Conservation (phyloP, 2,888 invertebrate genomes). For the Andrena praecox region DNA sequence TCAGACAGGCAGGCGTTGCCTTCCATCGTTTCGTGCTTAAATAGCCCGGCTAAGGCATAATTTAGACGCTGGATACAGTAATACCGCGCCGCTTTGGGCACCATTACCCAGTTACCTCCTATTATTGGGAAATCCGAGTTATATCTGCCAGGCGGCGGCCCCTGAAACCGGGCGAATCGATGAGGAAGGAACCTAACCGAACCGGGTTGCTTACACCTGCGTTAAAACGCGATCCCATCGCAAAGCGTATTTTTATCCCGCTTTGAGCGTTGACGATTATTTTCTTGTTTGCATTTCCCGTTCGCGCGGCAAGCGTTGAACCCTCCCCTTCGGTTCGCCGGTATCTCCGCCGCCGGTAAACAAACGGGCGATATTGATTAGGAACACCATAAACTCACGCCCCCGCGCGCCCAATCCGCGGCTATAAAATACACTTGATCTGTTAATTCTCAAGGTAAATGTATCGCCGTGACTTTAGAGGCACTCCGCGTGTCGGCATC, state of each 20-base stretch:
- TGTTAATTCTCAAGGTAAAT: too few relatives aligned
- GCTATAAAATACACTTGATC: too few relatives aligned
- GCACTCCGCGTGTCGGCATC: too few relatives aligned
- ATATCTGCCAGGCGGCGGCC: constrained; percentile 18
- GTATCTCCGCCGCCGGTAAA: background rate
- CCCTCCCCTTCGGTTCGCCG: background rate
- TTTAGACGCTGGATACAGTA: constrained; percentile 53
- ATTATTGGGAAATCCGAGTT: constrained; percentile 53
- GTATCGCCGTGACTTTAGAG: too few relatives aligned
- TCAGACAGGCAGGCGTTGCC: constrained; percentile 26
- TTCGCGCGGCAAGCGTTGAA: constrained; percentile 17
- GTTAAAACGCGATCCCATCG: constrained; percentile 36
- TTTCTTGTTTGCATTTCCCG: constrained; percentile 29
- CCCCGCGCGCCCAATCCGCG: too few relatives aligned
- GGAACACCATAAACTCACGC: background rate
- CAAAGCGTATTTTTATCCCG: constrained; percentile 45
- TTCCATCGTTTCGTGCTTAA: constrained; percentile 54
- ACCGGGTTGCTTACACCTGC: constrained; percentile 36
- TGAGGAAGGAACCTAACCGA: constrained; percentile 29
- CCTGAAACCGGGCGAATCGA: constrained; percentile 43
- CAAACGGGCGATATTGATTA: background rate
- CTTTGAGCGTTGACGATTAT: constrained; percentile 29
- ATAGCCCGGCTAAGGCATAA: constrained; percentile 56
- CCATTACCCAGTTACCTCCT: constrained; percentile 59
- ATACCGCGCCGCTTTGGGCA: constrained; percentile 42